Evolutionary conservation across 2,888 invertebrate species (phyloP), one percentile per base, ranked within the genome.

Genomic region (Tyria jacobaeae): DNA sequence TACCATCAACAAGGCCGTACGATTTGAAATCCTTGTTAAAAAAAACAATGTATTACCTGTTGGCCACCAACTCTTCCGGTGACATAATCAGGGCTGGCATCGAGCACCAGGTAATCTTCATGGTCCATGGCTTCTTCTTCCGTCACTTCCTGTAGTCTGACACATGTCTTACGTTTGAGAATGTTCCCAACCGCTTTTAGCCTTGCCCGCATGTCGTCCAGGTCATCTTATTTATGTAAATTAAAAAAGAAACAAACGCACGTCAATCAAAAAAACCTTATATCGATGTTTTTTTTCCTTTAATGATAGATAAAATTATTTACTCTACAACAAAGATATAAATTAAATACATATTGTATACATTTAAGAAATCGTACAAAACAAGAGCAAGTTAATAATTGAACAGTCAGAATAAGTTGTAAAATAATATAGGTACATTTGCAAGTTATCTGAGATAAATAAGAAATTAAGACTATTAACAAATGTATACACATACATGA

Each of bases 21-120:
- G 41, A 6, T 41, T 41, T n/a, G 15, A n/a, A 6, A 41, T 5
- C 27, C 7, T 4, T 6, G 27, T 31, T 6, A 27, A 34, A 34
- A 37, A 37, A 37, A 5, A 37, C n/a, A 49, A 9, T 9, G 27
- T 3, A 3, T 66, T 56, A 91, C 92, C 88, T 93, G 93, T 52
- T 75, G 81, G 3, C 91, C 90, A 0, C 92, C 92, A 2, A 91
- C 91, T 57, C 85, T 78, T 0, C 93, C 93, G 0, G 91, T 92
- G 64, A 93, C 87, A 67, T 86, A 93, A 52, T 93, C 92, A 0
- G 89, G 83, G 12, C 89, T 89, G 5, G 77, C 77, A 55, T 92
- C 91, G 4, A 94, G 52, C 0, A 91, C 80, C 6, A 93, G 39
- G 48, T 87, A 90, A 53, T 92, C 92, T 0, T 82, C 73, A 2